These are phyloP conservation scores for Dipodomys spectabilis DNA, from an alignment of 2,113 vertebrate genomes.

Conservation along the genomic window DNA sequence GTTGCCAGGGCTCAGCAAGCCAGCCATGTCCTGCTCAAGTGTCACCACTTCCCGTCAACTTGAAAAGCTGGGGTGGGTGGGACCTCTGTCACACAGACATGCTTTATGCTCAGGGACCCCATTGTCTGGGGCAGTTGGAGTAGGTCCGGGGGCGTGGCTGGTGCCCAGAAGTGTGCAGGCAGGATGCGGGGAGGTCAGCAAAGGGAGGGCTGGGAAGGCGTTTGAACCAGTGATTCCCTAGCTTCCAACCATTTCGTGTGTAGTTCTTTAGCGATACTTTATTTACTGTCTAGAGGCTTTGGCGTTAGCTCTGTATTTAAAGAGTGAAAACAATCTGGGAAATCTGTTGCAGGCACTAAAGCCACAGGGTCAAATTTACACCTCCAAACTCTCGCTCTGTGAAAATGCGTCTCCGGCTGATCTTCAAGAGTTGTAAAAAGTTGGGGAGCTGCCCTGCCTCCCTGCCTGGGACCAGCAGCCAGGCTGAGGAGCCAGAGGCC, in stretches of 20 bases:
- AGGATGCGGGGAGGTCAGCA: too few relatives aligned
- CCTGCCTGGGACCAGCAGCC: slow-evolving; percentile 25
- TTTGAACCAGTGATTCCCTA: neutral
- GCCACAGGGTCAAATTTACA: too few relatives aligned
- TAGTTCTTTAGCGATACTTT: too few relatives aligned
- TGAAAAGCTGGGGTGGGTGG: slow-evolving; percentile 90
- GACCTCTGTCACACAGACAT: slow-evolving; percentile 89
- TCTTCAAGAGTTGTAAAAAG: neutral
- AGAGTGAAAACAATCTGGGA: neutral
- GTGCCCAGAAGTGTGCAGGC: slow-evolving; percentile 57
- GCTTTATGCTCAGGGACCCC: slow-evolving; percentile 89
- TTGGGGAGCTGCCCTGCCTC: neutral
- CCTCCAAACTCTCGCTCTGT: rapidly evolving
- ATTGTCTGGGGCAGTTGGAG: slow-evolving; percentile 88
- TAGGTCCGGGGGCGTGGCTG: slow-evolving; percentile 83
- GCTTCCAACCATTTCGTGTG: neutral
- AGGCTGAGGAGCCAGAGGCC: slow-evolving; percentile 33
- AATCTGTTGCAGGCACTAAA: too few relatives aligned
- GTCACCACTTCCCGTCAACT: slow-evolving; percentile 89
- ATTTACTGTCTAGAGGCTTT: rapidly evolving
- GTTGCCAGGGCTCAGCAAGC: slow-evolving; percentile 94
- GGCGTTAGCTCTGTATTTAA: neutral
- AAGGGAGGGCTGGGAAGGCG: neutral
- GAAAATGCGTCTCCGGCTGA: neutral
- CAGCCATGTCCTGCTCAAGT: slow-evolving; percentile 95